Evolutionary conservation across 1,140 invertebrate species (phyloP), one percentile per base, ranked within the genome.

Genomic region (Brachionus koreanus): DNA sequence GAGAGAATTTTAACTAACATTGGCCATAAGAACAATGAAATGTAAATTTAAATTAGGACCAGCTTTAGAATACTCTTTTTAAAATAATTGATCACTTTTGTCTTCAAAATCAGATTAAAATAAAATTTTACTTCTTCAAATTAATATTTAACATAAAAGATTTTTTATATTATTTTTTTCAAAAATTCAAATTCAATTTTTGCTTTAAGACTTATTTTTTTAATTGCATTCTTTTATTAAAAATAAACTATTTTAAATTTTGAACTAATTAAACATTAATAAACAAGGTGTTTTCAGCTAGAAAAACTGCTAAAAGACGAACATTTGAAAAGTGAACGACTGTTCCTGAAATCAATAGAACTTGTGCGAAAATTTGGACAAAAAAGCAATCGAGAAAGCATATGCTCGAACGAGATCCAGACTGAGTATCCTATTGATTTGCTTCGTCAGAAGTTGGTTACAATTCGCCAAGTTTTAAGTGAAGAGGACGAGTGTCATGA

Each of bases 271-370:
- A 37, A 16, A 37, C 1, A 35, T 74, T 12, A 13, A 12, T 49
- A 25, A n/a, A 25, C 12, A 46, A 79, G 76, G 16, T 79, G 76
- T n/a, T 79, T 12, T 23, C 76, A 79, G 5, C 5, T 79, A 9
- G 76, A 79, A 79, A 79, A 79, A 61, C n/a, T 79, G 25, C 39
- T 79, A 4, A 79, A 79, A 79, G 49, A 79, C 16, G 49, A 79
- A 25, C 76, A 74, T 25, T 6, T 23, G 9, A 74, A 74, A 13
- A 74, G 69, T 46, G 69, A 74, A 25, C 19, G 33, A 46, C 23
- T 74, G 13, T 74, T 74, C 25, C 19, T 69, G n/a, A 69, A 74
- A 33, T 46, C 69, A 10, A 74, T 74, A 5, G 65, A 69, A n/a
- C 9, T 69, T 33, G 65, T 69, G 33, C 65, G 65, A 13, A 69